phyloP scores from a whole-genome alignment of 2,797 vertebrate species.

The Pyrocephalus nanus region DNA sequence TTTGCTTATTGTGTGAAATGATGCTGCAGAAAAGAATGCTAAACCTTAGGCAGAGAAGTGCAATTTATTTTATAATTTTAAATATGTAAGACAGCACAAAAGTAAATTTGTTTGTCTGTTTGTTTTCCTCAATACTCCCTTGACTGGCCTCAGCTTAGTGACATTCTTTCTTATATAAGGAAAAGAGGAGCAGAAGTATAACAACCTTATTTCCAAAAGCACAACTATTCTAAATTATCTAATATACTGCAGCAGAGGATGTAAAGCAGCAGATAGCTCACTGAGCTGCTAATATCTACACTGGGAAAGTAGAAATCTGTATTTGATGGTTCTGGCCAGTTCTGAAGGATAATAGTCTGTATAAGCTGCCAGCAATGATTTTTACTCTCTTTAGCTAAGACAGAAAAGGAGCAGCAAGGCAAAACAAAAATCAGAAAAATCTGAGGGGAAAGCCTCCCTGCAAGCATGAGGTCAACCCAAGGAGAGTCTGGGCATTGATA shows the following conservation, averaged over 20 bases:
- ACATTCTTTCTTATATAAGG: neutral
- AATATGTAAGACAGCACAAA: neutral
- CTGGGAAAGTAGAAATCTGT: neutral
- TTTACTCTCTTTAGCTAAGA: neutral
- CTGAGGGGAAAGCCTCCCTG: neutral
- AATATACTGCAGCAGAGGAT: neutral
- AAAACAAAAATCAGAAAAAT: neutral
- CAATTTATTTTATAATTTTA: neutral
- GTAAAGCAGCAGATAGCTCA: neutral
- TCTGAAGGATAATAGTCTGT: neutral
- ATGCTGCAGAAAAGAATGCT: neutral
- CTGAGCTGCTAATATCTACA: neutral
- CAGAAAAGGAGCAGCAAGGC: neutral
- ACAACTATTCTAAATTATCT: neutral
- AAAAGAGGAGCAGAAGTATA: neutral
- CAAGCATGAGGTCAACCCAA: neutral
- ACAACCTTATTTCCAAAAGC: neutral
- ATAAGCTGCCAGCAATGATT: neutral
- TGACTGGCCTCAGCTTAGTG: neutral
- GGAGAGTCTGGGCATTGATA: neutral
- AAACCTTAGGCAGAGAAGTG: neutral
- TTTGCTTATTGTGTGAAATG: neutral
- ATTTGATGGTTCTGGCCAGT: neutral
- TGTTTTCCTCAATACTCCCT: neutral
- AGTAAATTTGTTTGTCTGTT: neutral